Evolutionary conservation across 2,797 vertebrate species (phyloP), one percentile per base, ranked within the genome.

Genomic region (Pangasius sanitwongsei): DNA sequence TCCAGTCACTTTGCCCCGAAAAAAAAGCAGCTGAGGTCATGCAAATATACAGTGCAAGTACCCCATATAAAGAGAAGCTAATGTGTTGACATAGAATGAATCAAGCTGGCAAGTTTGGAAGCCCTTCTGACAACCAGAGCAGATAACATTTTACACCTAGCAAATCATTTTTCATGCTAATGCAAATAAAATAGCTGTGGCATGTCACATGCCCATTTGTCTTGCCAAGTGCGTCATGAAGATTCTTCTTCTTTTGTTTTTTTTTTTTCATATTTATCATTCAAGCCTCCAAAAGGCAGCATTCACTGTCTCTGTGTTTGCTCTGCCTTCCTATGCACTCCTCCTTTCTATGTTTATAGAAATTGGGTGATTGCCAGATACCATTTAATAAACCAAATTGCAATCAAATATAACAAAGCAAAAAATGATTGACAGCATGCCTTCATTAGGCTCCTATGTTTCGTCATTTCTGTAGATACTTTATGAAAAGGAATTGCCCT

Each of bases 141-240:
- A 63, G 53, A 88, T 75, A 70, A 53, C 13, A 77, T 84, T 84
- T 84, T 50, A 77, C 82, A 67, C 31, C 59, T 67, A 44, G 82
- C 82, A 77, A 77, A 85, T 77, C 7, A 85, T 88, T 77, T 84
- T 77, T 88, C 44, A 65, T 61, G 50, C 55, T 88, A 67, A 78
- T 41, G 59, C 72, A 67, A 85, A 78, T 57, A 78, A 85, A 88
- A 85, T 67, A 65, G 59, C 69, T 83, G 55, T 75, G 69, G 41
- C 41, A 75, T 65, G 80, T 88, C 87, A 61, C 78, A 74, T 74
- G 87, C 65, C 28, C 37, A 7, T 67, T 70, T 87, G 57, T 70
- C 81, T 63, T 75, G 25, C 37, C 69, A 55, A 50, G 59, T 63
- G 37, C 55, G 31, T 57, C n/a, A 55, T 80, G 7, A 55, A 16